Conservation (phyloP, 1,140 invertebrate genomes). For the Drosophila arizonae region DNA sequence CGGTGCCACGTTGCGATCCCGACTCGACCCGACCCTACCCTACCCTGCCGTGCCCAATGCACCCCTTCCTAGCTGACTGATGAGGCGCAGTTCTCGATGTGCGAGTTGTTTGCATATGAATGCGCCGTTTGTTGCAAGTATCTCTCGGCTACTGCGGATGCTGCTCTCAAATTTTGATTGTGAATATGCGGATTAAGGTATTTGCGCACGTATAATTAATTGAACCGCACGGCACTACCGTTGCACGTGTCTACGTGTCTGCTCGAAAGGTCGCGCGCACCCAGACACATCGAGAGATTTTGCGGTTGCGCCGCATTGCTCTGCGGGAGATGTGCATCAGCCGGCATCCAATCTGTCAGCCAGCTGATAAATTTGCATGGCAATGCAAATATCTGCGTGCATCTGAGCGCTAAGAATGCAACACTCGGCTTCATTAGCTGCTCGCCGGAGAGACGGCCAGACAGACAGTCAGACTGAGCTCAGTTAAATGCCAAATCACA, state of each 20-base stretch:
- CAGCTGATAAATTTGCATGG: conserved; percentile 41
- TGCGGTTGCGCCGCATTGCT: conserved; percentile 25
- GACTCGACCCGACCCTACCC: conserved; percentile 9
- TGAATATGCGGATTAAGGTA: conserved; percentile 79
- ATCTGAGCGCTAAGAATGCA: conserved; percentile 44
- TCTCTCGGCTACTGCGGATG: conserved; percentile 53
- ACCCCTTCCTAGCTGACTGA: conserved; percentile 30
- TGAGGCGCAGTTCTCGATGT: conserved; percentile 33
- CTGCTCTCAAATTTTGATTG: conserved; percentile 77
- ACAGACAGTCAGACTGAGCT: background rate
- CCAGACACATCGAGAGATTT: background rate
- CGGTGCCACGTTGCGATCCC: background rate
- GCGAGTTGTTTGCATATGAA: conserved; percentile 73
- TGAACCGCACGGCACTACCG: conserved; percentile 64
- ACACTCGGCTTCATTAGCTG: conserved; percentile 37
- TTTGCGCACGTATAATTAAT: conserved; percentile 82
- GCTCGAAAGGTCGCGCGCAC: background rate
- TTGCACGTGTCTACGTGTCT: conserved; percentile 46
- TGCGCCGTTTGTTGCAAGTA: conserved; percentile 36
- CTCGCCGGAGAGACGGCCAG: background rate
- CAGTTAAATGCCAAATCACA: conserved; percentile 25
- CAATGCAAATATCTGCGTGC: conserved; percentile 43
- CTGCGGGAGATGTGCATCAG: conserved; percentile 47
- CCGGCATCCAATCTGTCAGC: background rate
- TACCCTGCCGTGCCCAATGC: conserved; percentile 8